A percentile compares a stretch with the other conserved stretches of the same genome.
These are phyloP conservation scores for Temnothorax nylanderi DNA, from an alignment of 1,140 invertebrate genomes.

Conservation along the genomic window DNA sequence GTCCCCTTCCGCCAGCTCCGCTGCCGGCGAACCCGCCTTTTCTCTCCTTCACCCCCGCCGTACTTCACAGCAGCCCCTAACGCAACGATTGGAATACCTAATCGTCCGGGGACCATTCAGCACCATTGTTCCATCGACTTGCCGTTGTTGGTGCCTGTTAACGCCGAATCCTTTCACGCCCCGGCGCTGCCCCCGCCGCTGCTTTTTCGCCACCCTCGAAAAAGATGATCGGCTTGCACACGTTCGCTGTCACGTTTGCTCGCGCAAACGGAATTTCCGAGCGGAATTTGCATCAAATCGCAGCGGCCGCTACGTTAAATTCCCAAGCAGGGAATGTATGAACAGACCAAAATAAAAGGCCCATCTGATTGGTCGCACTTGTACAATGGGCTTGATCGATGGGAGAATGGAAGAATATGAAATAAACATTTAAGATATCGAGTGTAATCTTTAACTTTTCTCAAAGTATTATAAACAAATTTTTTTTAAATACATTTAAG, in stretches of 20 bases:
- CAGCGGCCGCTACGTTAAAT: slow-evolving; percentile 35
- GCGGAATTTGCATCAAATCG: slow-evolving; percentile 59
- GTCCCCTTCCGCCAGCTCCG: slow-evolving; percentile 63
- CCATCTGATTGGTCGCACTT: slow-evolving; percentile 39
- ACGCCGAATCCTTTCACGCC: slow-evolving; percentile 76
- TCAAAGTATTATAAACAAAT: neutral
- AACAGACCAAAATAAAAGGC: slow-evolving; percentile 50
- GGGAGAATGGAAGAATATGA: slow-evolving; percentile 38
- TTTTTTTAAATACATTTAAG: neutral
- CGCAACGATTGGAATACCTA: slow-evolving; percentile 85
- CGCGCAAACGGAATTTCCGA: slow-evolving; percentile 58
- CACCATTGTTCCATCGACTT: slow-evolving; percentile 70
- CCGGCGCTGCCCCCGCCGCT: slow-evolving; percentile 58
- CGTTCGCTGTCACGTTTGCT: slow-evolving; percentile 57
- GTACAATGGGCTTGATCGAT: slow-evolving; percentile 49
- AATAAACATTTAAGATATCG: slow-evolving; percentile 32
- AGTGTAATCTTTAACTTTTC: neutral
- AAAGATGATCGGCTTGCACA: slow-evolving; percentile 69
- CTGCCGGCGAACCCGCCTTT: slow-evolving; percentile 40
- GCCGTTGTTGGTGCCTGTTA: slow-evolving; percentile 75
- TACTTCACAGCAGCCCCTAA: slow-evolving; percentile 81
- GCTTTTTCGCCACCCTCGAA: slow-evolving; percentile 59
- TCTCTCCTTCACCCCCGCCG: slow-evolving; percentile 67
- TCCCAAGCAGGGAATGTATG: slow-evolving; percentile 54
- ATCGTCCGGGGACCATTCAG: slow-evolving; percentile 80